Evolutionary conservation across 2,888 invertebrate genomes (phyloP).

Genomic region (Brachylomia viminalis): DNA sequence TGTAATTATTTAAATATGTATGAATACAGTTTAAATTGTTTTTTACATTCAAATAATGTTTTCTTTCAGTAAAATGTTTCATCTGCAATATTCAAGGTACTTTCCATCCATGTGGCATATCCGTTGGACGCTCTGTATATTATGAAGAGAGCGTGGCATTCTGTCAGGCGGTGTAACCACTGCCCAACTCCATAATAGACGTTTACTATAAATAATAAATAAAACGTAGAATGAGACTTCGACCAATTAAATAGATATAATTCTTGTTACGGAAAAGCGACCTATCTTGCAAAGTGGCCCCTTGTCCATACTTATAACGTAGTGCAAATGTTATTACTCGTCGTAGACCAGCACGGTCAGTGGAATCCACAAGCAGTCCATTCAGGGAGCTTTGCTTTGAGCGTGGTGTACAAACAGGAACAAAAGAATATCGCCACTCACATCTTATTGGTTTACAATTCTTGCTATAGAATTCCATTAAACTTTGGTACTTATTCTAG

Average conservation of each 20-base stretch:
- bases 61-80: no score
- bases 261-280: neutral
- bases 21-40: no score
- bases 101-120: no score
- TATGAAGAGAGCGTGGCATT: neutral
- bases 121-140: no score
- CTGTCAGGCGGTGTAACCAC: neutral
- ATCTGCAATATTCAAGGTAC: no score
- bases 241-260: neutral
- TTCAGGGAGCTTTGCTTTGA: constrained; percentile 29
- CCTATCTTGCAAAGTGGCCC: neutral
- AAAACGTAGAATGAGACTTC: neutral
- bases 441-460: constrained; percentile 6
- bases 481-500: neutral
- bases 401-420: constrained; percentile 4
- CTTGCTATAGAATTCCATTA: neutral
- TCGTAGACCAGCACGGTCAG: neutral
- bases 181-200: neutral
- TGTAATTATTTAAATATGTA: no score
- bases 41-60: no score
- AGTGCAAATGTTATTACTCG: constrained; percentile 16
- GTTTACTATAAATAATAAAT: neutral
- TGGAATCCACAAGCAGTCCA: constrained; percentile 6
- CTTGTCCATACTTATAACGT: neutral
- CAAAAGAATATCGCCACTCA: constrained; percentile 20